Evolutionary conservation across 2,888 invertebrate species (phyloP).

Genomic region (Pyrochroa serraticornis): DNA sequence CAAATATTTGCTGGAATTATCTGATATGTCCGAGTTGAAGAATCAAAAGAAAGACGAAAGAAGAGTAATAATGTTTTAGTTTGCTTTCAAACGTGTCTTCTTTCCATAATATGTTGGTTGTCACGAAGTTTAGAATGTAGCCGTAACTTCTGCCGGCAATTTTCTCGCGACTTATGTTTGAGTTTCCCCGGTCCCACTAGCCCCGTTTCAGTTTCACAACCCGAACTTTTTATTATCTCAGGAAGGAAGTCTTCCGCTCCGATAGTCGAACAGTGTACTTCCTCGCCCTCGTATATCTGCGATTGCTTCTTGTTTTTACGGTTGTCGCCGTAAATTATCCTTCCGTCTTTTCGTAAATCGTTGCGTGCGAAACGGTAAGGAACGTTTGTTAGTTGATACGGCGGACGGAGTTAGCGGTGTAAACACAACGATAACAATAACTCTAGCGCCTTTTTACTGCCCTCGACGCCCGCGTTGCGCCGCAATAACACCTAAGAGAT

Average conservation of each 20-base stretch:
- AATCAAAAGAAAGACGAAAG: too few relatives aligned
- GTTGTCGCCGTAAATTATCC: slow-evolving; percentile 7
- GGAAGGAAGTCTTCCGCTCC: slow-evolving; percentile 2
- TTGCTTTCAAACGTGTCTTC: too few relatives aligned
- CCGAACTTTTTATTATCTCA: slow-evolving; percentile 6
- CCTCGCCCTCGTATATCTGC: slow-evolving; percentile 3
- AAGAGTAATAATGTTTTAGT: too few relatives aligned
- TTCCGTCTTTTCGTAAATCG: slow-evolving; percentile 1
- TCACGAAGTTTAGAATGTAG: too few relatives aligned
- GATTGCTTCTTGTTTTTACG: not conserved
- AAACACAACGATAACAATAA: slow-evolving; percentile 31
- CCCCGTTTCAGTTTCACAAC: too few relatives aligned
- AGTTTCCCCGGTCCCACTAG: too few relatives aligned
- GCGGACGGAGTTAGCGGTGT: slow-evolving; percentile 28
- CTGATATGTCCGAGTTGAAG: too few relatives aligned
- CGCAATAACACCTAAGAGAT: slow-evolving; percentile 19
- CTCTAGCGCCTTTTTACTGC: slow-evolving; percentile 19
- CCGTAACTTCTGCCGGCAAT: too few relatives aligned
- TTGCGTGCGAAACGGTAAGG: slow-evolving; percentile 23
- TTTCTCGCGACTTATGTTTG: too few relatives aligned
- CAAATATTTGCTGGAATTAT: too few relatives aligned
- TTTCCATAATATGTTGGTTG: too few relatives aligned
- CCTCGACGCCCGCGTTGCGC: slow-evolving; percentile 8
- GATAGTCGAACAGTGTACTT: slow-evolving; percentile 1
- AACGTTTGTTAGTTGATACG: slow-evolving; percentile 23